Evolutionary conservation across 2,888 invertebrate genomes (phyloP).

Genomic region (Drosophila siamana): DNA sequence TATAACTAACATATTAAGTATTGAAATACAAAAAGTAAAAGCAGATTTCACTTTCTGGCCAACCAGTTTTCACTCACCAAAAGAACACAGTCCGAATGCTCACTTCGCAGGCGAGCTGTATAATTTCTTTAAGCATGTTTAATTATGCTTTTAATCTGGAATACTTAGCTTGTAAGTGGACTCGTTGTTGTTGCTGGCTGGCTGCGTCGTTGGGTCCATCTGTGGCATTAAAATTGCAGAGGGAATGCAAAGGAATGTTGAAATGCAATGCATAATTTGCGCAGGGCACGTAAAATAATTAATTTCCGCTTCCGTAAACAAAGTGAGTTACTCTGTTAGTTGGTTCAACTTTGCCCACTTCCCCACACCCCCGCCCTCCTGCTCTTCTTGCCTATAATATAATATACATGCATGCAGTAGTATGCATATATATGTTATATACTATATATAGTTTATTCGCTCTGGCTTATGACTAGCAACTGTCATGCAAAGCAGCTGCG

Average conservation of each 20-base stretch:
- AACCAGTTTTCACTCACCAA: background rate
- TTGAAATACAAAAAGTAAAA: background rate
- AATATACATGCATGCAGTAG: background rate
- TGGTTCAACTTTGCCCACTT: constrained; percentile 37
- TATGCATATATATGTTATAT: constrained; percentile 7
- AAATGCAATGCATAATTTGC: constrained; percentile 59
- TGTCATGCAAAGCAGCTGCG: background rate
- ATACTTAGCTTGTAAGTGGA: background rate
- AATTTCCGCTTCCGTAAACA: constrained; percentile 66
- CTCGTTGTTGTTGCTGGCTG: background rate
- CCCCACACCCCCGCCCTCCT: background rate
- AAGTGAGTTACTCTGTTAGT: constrained; percentile 58
- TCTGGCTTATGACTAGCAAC: constrained; percentile 41
- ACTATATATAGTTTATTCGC: constrained; percentile 5
- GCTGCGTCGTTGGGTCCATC: constrained; percentile 4
- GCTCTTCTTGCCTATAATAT: background rate
- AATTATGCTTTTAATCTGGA: constrained; percentile 3
- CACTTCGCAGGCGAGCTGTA: background rate
- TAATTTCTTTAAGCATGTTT: background rate
- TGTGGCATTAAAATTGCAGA: constrained; percentile 22
- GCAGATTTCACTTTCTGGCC: background rate
- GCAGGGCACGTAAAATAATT: constrained; percentile 61
- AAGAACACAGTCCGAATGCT: background rate
- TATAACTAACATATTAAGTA: no score
- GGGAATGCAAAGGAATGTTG: constrained; percentile 9